Percentiles rank a stretch among this genome's conserved stretches.
phyloP scores from a whole-genome alignment of 2,797 vertebrate genomes.

The Clarias fuscus region DNA sequence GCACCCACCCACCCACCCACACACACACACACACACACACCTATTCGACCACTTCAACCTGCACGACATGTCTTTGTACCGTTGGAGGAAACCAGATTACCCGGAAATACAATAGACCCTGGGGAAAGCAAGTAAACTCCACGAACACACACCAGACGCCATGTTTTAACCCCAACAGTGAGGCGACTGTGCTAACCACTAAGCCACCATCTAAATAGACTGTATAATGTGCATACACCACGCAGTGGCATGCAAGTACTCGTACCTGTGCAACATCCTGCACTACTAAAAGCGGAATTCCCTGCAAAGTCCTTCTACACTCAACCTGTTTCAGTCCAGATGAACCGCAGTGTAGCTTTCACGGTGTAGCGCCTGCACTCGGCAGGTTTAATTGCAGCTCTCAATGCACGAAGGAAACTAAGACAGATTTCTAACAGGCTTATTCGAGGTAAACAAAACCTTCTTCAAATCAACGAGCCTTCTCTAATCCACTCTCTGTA shows the following conservation, averaged over 20 bases:
- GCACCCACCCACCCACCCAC: too few relatives aligned
- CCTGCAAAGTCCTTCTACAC: background rate
- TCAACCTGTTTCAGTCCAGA: background rate
- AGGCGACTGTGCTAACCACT: too few relatives aligned
- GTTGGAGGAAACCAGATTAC: too few relatives aligned
- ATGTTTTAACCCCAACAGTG: too few relatives aligned
- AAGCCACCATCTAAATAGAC: too few relatives aligned
- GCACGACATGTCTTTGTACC: too few relatives aligned
- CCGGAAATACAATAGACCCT: too few relatives aligned
- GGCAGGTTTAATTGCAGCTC: slow-evolving; percentile 4
- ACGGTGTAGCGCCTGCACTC: background rate
- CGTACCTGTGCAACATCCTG: background rate
- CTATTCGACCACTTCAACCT: too few relatives aligned
- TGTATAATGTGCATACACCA: background rate
- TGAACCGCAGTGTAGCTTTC: background rate
- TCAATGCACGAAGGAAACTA: slow-evolving; percentile 16
- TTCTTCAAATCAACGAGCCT: slow-evolving; percentile 22
- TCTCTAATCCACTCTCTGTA: slow-evolving; percentile 28
- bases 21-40: too few relatives aligned
- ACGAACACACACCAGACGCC: too few relatives aligned
- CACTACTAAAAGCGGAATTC: background rate
- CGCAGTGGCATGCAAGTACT: background rate
- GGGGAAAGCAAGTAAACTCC: too few relatives aligned
- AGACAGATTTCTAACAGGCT: slow-evolving; percentile 22
- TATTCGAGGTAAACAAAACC: slow-evolving; percentile 18